These are phyloP conservation scores for Copsychus sechellarum DNA, from an alignment of 2,113 vertebrate genomes.

Conservation along the genomic window DNA sequence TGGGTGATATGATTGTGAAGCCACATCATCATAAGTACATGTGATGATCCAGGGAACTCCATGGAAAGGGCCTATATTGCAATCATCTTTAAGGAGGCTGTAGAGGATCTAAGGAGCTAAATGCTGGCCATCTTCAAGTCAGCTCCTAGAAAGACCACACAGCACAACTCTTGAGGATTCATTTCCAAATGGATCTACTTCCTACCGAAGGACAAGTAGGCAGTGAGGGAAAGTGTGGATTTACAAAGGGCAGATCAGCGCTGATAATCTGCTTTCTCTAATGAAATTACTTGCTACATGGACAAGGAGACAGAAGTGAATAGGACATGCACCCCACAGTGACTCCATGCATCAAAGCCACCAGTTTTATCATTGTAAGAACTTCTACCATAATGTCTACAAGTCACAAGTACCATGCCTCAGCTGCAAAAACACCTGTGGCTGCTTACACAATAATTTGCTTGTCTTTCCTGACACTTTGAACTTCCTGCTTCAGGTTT, in stretches of 20 bases:
- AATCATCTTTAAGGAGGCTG: neutral
- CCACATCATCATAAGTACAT: neutral
- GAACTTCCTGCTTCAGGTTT: neutral
- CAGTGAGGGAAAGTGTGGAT: neutral
- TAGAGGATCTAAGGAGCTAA: neutral
- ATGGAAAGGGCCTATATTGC: neutral
- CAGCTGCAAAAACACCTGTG: neutral
- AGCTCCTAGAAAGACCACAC: neutral
- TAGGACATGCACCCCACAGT: neutral
- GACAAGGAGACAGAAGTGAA: neutral
- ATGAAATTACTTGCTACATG: neutral
- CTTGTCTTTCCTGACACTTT: neutral
- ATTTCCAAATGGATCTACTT: neutral
- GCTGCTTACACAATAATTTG: neutral
- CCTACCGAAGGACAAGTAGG: neutral
- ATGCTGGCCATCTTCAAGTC: neutral
- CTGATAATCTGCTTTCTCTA: neutral
- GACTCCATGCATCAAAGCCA: neutral
- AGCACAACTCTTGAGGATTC: neutral
- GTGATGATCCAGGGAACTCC: neutral
- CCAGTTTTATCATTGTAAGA: neutral
- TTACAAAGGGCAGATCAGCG: neutral
- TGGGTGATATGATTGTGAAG: neutral
- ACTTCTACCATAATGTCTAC: neutral
- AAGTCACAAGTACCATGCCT: neutral